Evolutionary conservation across 2,888 invertebrate genomes (phyloP).

Genomic region (Apoda limacodes): DNA sequence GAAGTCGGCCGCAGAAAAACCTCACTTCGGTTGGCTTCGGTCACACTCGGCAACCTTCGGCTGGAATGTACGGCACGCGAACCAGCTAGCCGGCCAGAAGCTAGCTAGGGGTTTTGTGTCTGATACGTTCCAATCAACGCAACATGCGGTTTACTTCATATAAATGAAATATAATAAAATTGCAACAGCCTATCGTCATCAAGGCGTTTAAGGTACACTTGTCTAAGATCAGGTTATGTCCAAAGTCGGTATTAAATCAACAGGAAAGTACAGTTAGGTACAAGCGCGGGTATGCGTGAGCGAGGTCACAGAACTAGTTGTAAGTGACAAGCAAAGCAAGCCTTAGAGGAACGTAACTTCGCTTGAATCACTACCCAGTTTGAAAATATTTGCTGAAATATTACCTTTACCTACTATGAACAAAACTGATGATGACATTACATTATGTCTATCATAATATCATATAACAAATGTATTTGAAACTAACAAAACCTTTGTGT

Average conservation of each 20-base stretch:
- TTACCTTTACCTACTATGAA: too few species aligned
- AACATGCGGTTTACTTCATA: constrained; percentile 46
- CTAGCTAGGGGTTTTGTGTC: constrained; percentile 34
- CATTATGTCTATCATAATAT: too few species aligned
- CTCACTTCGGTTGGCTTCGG: constrained; percentile 40
- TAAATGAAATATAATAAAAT: constrained; percentile 66
- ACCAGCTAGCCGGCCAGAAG: constrained; percentile 27
- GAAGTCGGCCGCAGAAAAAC: constrained; percentile 58
- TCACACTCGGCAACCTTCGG: constrained; percentile 39
- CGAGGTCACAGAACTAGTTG: constrained; percentile 71
- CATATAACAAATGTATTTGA: too few species aligned
- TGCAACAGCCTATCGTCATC: constrained; percentile 60
- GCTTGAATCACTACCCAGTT: constrained; percentile 41
- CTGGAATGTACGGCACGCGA: constrained; percentile 58
- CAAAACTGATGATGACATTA: too few species aligned
- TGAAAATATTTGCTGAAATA: too few species aligned
- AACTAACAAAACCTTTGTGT: too few species aligned
- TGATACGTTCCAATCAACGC: constrained; percentile 44
- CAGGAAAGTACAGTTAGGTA: constrained; percentile 70
- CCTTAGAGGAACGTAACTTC: constrained; percentile 52
- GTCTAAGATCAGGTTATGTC: constrained; percentile 65
- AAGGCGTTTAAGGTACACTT: constrained; percentile 57
- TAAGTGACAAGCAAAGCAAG: constrained; percentile 67
- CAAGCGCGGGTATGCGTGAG: constrained; percentile 70
- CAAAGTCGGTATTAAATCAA: constrained; percentile 67